A percentile compares a stretch with the other conserved stretches of the same genome.
phyloP scores from a whole-genome alignment of 2,113 vertebrate species.

The Chlamydotis undulata region DNA sequence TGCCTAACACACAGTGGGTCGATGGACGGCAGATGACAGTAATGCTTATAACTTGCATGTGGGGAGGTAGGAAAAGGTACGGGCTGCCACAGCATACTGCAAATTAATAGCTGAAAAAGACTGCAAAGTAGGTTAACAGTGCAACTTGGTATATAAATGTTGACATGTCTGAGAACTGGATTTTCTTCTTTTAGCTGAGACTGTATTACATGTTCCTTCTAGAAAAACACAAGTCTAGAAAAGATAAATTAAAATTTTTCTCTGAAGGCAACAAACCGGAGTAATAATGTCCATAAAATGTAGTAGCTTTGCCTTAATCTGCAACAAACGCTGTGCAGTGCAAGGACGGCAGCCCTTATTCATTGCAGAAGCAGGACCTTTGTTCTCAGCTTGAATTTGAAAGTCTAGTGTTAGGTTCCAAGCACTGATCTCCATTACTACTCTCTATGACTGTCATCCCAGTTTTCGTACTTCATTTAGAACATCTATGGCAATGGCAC shows the following conservation, averaged over 20 bases:
- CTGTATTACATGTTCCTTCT: not conserved
- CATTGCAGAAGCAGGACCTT: not conserved
- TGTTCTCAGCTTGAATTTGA: not conserved
- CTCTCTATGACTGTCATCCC: not conserved
- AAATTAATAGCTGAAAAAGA: not conserved
- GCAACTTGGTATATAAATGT: not conserved
- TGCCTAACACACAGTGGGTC: accelerated
- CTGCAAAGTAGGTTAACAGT: not conserved
- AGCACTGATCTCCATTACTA: not conserved
- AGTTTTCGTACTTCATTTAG: not conserved
- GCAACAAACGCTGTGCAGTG: not conserved
- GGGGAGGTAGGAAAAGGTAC: not conserved
- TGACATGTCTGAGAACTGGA: not conserved
- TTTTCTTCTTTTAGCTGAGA: not conserved
- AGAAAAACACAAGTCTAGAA: not conserved
- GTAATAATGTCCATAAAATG: not conserved
- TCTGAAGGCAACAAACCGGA: not conserved
- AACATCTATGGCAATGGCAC: not conserved
- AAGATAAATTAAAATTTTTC: not conserved
- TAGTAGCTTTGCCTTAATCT: not conserved
- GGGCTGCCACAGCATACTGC: not conserved
- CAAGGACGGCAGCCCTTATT: not conserved
- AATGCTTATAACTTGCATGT: not conserved
- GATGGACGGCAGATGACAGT: not conserved
- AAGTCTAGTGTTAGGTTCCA: not conserved